Evolutionary conservation across 2,113 vertebrate genomes (phyloP).

Genomic region (Gila orcuttii): DNA sequence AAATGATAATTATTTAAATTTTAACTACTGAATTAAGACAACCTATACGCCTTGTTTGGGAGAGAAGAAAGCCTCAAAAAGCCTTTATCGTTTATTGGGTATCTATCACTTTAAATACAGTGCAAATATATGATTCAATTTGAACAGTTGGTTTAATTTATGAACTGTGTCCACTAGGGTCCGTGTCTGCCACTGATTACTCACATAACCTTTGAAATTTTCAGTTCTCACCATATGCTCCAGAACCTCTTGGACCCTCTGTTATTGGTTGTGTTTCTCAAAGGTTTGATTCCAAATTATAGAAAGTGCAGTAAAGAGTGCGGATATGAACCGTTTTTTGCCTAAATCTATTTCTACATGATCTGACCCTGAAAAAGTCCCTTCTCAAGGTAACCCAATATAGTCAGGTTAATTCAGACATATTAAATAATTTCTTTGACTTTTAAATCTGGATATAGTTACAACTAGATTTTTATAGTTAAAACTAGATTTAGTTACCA

Average conservation of each 20-base stretch:
- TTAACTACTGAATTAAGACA: not conserved
- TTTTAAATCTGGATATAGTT: not conserved
- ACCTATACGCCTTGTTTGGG: not conserved
- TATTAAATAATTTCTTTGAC: not conserved
- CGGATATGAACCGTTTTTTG: too few relatives aligned
- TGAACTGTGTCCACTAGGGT: slow-evolving; percentile 14
- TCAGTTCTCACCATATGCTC: slow-evolving; percentile 27
- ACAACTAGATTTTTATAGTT: too few relatives aligned
- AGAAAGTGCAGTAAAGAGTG: not conserved
- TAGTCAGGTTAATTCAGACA: not conserved
- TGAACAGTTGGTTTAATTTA: slow-evolving; percentile 11
- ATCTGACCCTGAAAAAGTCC: not conserved
- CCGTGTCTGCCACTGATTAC: not conserved
- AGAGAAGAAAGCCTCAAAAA: not conserved
- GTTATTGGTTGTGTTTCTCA: not conserved
- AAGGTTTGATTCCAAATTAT: not conserved
- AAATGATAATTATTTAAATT: not conserved
- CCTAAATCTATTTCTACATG: not conserved
- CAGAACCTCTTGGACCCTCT: slow-evolving; percentile 2
- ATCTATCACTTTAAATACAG: not conserved
- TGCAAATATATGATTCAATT: not conserved
- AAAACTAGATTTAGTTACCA: not conserved
- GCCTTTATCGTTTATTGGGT: not conserved
- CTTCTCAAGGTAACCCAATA: not conserved
- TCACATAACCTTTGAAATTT: slow-evolving; percentile 1